A percentile compares a stretch with the other conserved stretches of the same genome.
phyloP scores from a whole-genome alignment of 2,888 invertebrate species.

The Athrips mouffetella region DNA sequence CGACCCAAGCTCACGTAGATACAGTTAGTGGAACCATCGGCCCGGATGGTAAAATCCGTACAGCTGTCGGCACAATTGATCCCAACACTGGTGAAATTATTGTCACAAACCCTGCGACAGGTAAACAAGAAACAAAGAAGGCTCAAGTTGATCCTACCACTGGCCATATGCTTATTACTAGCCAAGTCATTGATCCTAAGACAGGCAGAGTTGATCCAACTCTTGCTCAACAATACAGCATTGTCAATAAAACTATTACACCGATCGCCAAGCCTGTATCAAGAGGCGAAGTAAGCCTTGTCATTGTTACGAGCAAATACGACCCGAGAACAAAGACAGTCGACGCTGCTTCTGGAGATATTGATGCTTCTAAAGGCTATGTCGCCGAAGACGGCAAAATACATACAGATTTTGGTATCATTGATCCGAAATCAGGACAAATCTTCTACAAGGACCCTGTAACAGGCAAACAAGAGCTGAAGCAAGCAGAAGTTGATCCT shows the following conservation, averaged over 20 bases:
- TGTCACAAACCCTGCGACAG: slow-evolving; percentile 64
- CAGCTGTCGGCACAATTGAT: slow-evolving; percentile 82
- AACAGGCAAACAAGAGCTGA: slow-evolving; percentile 80
- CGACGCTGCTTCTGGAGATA: slow-evolving; percentile 72
- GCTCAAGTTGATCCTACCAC: slow-evolving; percentile 75
- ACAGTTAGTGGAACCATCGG: slow-evolving; percentile 80
- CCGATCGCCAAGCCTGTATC: slow-evolving; percentile 57
- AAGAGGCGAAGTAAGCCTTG: slow-evolving; percentile 64
- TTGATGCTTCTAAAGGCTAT: slow-evolving; percentile 76
- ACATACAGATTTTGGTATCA: slow-evolving; percentile 78
- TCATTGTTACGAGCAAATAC: slow-evolving; percentile 73
- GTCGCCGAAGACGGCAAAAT: slow-evolving; percentile 75
- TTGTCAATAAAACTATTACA: slow-evolving; percentile 66
- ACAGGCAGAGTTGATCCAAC: slow-evolving; percentile 80
- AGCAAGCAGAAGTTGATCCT: slow-evolving; percentile 80
- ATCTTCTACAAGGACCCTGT: slow-evolving; percentile 78
- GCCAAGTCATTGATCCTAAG: slow-evolving; percentile 76
- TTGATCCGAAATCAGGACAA: slow-evolving; percentile 80
- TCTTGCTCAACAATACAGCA: slow-evolving; percentile 69
- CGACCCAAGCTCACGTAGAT: slow-evolving; percentile 61
- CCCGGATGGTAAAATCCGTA: slow-evolving; percentile 70
- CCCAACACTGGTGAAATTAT: slow-evolving; percentile 78
- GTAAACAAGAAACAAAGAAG: slow-evolving; percentile 78
- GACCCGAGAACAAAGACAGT: slow-evolving; percentile 79
- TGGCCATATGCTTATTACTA: slow-evolving; percentile 77